phyloP scores from a whole-genome alignment of 2,888 invertebrate genomes.

The Sepiola atlantica region DNA sequence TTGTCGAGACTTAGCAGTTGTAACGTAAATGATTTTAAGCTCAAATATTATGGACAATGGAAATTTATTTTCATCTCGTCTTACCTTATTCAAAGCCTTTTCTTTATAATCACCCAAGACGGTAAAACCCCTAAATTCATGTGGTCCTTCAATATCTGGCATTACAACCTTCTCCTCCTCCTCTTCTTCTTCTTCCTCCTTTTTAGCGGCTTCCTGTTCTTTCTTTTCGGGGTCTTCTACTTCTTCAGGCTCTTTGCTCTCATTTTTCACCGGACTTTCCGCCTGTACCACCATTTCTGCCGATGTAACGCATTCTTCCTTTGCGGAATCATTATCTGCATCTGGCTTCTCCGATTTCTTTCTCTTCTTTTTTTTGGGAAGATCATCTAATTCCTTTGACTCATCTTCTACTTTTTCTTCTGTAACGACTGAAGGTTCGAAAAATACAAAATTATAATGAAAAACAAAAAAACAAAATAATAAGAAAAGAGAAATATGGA shows the following conservation, averaged over 20 bases:
- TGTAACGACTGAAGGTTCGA: not conserved
- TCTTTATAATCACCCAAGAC: slow-evolving; percentile 82
- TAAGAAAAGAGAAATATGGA: not conserved
- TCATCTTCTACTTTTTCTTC: not conserved
- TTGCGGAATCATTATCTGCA: not conserved
- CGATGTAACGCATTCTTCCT: not conserved
- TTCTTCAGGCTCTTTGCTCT: not conserved
- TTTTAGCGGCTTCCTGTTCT: slow-evolving; percentile 68
- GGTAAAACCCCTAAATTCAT: slow-evolving; percentile 78
- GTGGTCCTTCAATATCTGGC: slow-evolving; percentile 56
- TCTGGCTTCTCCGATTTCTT: not conserved
- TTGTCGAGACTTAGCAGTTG: too few relatives aligned
- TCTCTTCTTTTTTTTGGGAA: slow-evolving; percentile 22
- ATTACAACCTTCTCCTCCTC: slow-evolving; percentile 65
- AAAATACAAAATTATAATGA: not conserved
- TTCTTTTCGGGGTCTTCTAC: slow-evolving; percentile 59
- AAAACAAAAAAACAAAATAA: too few relatives aligned
- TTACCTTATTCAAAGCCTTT: slow-evolving; percentile 68
- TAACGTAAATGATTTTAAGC: too few relatives aligned
- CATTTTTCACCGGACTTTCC: slow-evolving; percentile 8
- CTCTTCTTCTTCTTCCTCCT: slow-evolving; percentile 59
- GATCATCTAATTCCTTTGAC: not conserved
- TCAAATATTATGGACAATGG: not conserved
- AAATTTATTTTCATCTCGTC: not conserved
- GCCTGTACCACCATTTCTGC: slow-evolving; percentile 40